A percentile compares a stretch with the other conserved stretches of the same genome.
Evolutionary conservation across 2,113 vertebrate species (phyloP).

Genomic region (Lates calcarifer): DNA sequence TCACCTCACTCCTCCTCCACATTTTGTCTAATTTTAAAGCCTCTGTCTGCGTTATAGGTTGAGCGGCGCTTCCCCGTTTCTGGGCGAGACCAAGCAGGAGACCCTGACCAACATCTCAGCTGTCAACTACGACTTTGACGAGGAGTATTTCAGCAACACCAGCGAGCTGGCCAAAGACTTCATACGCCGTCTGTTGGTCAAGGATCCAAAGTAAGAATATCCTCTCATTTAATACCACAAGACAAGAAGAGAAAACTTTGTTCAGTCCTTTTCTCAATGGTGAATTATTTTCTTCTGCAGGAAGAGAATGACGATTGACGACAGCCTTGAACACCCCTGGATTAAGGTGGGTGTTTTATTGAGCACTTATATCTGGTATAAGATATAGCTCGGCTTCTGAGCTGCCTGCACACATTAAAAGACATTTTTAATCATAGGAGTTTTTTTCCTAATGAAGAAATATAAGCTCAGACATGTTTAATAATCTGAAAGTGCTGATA

Average conservation of each 20-base stretch:
- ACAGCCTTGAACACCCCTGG: constrained; percentile 96
- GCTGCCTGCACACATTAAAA: neutral
- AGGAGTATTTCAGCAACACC: constrained; percentile 97
- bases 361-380: neutral
- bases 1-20: neutral
- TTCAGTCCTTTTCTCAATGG: constrained; percentile 6
- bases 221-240: neutral
- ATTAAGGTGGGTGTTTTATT: constrained; percentile 89
- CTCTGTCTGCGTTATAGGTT: constrained; percentile 81
- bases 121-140: constrained; percentile 97
- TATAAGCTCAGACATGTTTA: neutral
- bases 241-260: neutral
- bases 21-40: constrained; percentile 5
- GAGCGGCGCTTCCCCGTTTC: constrained; percentile 94
- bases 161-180: constrained; percentile 98
- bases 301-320: constrained; percentile 96
- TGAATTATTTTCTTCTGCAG: constrained; percentile 74
- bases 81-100: constrained; percentile 98
- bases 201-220: constrained; percentile 93
- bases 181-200: constrained; percentile 95
- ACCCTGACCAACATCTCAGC: constrained; percentile 97
- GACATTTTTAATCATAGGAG: neutral
- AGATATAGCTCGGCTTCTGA: neutral
- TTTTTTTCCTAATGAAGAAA: neutral
- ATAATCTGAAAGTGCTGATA: neutral